Conservation (phyloP, 2,113 vertebrate genomes). For the Hydropotes inermis region DNA sequence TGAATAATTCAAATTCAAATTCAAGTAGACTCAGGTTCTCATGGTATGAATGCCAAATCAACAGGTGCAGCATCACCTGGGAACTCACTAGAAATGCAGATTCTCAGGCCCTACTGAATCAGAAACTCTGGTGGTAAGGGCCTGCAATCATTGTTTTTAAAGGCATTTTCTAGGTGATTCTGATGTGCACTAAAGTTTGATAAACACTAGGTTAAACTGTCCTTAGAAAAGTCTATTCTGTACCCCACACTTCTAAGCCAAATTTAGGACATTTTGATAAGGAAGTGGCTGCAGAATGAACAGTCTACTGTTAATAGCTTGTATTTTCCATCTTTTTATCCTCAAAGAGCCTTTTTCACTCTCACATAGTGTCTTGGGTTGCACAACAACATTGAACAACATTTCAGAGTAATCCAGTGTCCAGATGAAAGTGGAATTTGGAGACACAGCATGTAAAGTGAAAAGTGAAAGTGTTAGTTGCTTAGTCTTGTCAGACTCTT, state of each 20-base stretch:
- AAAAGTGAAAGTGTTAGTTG: background rate
- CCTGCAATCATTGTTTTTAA: background rate
- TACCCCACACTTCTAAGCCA: background rate
- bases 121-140: background rate
- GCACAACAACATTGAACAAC: background rate
- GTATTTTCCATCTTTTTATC: conserved; percentile 8
- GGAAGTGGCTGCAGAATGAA: background rate
- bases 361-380: background rate
- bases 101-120: background rate
- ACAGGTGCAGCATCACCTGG: background rate
- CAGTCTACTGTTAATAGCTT: background rate
- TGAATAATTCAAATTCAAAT: background rate
- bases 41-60: background rate
- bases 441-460: background rate
- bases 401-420: conserved; percentile 13
- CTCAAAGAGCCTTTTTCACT: background rate
- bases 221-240: background rate
- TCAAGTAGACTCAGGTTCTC: background rate
- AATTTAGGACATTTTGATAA: background rate
- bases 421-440: conserved; percentile 20
- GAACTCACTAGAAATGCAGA: background rate
- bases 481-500: background rate
- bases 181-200: background rate
- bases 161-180: background rate
- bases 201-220: background rate